A percentile compares a stretch with the other conserved stretches of the same genome.
Evolutionary conservation across 2,797 vertebrate genomes (phyloP).

Genomic region (Melopsittacus undulatus): DNA sequence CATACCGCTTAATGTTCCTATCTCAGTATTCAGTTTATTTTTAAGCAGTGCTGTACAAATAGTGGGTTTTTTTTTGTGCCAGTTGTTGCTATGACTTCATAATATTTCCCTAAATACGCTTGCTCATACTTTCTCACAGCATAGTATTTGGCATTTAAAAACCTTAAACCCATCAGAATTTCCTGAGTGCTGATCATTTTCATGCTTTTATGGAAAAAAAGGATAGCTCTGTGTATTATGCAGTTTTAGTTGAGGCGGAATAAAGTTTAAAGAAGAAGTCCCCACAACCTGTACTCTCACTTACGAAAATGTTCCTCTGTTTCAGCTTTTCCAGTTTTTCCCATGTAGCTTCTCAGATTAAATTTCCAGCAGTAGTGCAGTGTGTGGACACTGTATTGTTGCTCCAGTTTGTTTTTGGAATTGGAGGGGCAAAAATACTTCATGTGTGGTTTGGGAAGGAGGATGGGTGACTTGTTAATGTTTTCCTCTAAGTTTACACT

Average conservation of each 20-base stretch:
- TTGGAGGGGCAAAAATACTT: not conserved
- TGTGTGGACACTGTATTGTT: not conserved
- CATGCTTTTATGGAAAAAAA: constrained; percentile 25
- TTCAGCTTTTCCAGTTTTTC: not conserved
- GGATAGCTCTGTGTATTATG: not conserved
- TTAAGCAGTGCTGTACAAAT: constrained; percentile 69
- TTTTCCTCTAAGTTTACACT: not conserved
- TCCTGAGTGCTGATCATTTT: constrained; percentile 33
- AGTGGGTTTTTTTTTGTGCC: constrained; percentile 64
- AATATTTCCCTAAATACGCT: constrained; percentile 75
- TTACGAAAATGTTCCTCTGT: not conserved
- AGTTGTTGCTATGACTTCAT: constrained; percentile 78
- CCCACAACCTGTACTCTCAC: not conserved
- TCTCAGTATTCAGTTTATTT: constrained; percentile 76
- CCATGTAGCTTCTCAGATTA: not conserved
- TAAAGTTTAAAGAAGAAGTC: not conserved
- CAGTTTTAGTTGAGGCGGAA: not conserved
- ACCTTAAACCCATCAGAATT: constrained; percentile 40
- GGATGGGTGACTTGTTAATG: not conserved
- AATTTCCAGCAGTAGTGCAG: not conserved
- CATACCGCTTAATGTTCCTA: constrained; percentile 66
- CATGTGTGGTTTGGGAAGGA: no score
- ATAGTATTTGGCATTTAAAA: constrained; percentile 6
- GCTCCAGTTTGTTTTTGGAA: not conserved
- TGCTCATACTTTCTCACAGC: constrained; percentile 73